A percentile compares a stretch with the other conserved stretches of the same genome.
These are phyloP conservation scores for Ennomos fuscantarius DNA, from an alignment of 2,888 invertebrate species.

Conservation along the genomic window DNA sequence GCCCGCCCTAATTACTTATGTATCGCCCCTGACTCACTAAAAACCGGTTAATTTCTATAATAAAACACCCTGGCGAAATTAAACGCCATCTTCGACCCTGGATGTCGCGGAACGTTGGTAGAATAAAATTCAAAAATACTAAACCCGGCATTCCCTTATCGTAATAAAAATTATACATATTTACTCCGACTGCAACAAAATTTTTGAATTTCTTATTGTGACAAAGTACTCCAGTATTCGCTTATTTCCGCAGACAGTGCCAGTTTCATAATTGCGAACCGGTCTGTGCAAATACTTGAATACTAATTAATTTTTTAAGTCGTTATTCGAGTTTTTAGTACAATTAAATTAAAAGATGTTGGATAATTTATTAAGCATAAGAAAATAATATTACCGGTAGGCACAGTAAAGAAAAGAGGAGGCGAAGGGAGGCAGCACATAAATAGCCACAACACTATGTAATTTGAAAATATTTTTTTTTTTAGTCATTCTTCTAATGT, in stretches of 20 bases:
- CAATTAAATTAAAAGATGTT: constrained; percentile 37
- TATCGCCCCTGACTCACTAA: constrained; percentile 61
- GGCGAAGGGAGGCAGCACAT: too few species aligned
- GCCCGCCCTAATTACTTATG: constrained; percentile 69
- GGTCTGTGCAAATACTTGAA: constrained; percentile 64
- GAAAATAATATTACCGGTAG: background rate
- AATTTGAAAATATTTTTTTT: too few species aligned
- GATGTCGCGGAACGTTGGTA: constrained; percentile 34
- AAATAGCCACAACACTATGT: too few species aligned
- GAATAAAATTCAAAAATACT: constrained; percentile 11
- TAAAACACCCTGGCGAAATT: constrained; percentile 67
- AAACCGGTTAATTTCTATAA: constrained; percentile 77
- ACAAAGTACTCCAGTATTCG: constrained; percentile 20
- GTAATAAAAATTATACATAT: too few species aligned
- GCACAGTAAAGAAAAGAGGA: too few species aligned
- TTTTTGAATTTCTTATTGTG: constrained; percentile 1
- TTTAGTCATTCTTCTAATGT: too few species aligned
- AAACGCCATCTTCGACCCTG: constrained; percentile 56
- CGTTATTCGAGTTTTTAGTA: constrained; percentile 37
- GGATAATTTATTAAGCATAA: background rate
- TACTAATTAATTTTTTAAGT: constrained; percentile 65
- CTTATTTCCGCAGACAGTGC: constrained; percentile 43
- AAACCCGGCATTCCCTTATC: background rate
- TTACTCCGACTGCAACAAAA: background rate
- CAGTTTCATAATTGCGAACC: constrained; percentile 62